Conservation (phyloP, 2,888 invertebrate species). For the Drosophila koepferae region DNA sequence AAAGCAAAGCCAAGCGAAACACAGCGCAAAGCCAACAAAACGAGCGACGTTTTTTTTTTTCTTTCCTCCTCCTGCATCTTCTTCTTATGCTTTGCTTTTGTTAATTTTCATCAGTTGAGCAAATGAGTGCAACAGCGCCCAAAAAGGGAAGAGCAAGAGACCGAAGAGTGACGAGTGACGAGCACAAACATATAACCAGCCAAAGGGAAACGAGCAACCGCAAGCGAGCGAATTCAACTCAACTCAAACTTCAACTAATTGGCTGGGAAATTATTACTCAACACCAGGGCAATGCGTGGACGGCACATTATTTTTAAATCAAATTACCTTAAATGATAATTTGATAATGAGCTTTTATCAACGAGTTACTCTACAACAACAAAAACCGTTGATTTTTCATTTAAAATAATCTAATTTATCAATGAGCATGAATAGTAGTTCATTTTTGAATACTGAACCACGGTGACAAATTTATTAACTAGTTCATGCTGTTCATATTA, state of each 20-base stretch:
- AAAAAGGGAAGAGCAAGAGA: slow-evolving; percentile 5
- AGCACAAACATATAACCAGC: slow-evolving; percentile 2
- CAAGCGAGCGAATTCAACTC: neutral
- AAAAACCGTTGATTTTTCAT: no score
- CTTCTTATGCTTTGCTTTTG: slow-evolving; percentile 43
- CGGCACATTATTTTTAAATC: neutral
- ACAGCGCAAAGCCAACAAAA: slow-evolving; percentile 39
- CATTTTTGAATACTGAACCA: no score
- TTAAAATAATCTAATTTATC: no score
- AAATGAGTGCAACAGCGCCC: slow-evolving; percentile 45
- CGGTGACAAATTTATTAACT: no score
- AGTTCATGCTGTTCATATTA: no score
- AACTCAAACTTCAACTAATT: slow-evolving; percentile 17
- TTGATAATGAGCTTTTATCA: no score
- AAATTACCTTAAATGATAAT: neutral
- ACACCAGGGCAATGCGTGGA: slow-evolving; percentile 5
- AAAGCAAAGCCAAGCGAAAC: slow-evolving; percentile 33
- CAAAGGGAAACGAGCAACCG: slow-evolving; percentile 19
- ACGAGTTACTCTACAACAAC: no score
- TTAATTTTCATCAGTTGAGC: slow-evolving; percentile 69
- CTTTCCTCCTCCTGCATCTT: neutral
- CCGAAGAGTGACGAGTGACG: slow-evolving; percentile 3
- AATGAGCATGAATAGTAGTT: no score
- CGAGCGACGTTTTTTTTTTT: slow-evolving; percentile 32
- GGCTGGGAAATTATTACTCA: slow-evolving; percentile 14